Evolutionary conservation across 2,888 invertebrate genomes (phyloP), one percentile per base, ranked within the genome.

Genomic region (Nemotelus nigrinus): DNA sequence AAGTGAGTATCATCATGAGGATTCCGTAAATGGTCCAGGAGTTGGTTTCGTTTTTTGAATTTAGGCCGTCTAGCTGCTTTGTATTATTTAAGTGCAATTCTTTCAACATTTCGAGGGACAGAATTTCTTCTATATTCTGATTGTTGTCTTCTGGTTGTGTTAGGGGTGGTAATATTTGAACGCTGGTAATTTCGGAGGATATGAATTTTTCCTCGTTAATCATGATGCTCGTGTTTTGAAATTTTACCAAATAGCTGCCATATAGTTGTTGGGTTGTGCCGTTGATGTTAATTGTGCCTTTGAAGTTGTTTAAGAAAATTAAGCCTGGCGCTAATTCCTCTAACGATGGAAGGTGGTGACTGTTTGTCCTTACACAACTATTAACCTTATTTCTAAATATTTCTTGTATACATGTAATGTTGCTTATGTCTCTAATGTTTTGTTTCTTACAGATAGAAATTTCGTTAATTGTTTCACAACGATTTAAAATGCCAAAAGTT

Each of bases 281-380:
- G 45, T 76, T 67, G 39, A 44, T 53, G 67, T 76, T 67, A 3
- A 76, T 5, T 44, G 43, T 50, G 43, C 76, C 76, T 10, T 55
- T 53, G 55, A 67, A 76, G 45, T 76, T 44, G 67, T 76, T 76
- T 3, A 76, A 57, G 45, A 76, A 58, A 39, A 76, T 76, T 5
- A 76, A 41, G 8, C 67, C 76, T 1, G 76, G 41, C n/a, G 67
- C n/a, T 7, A 76, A n/a, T 76, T 76, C 76, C 25, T 76, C 76
- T 3, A 76, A 45, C 10, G 65, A 67, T 48, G 76, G 76, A 8
- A 76, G 41, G 25, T 76, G 76, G 67, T 76, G 76, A 44, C 53
- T 55, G 43, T 65, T 76, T 45, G 44, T 76, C 47, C 39, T 67
- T 3, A 41, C 67, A 53, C 76, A 76, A 39, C 25, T 76, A 44